These are phyloP conservation scores for Gymnopithys bicolor DNA, from an alignment of 2,797 vertebrate species.

Conservation along the genomic window DNA sequence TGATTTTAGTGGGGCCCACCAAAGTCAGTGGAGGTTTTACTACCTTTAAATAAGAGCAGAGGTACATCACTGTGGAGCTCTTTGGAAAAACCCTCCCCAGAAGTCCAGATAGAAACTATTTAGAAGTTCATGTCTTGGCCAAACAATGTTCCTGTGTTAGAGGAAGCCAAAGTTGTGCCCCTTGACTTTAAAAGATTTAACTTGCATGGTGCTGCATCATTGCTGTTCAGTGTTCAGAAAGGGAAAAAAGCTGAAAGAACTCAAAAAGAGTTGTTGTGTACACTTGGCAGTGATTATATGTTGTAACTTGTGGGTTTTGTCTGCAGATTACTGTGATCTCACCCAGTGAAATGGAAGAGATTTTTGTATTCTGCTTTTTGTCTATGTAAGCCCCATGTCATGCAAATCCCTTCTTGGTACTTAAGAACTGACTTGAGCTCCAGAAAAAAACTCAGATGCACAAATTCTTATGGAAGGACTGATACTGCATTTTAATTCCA, in stretches of 20 bases:
- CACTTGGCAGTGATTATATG: slow-evolving; percentile 20
- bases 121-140: not conserved
- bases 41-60: not conserved
- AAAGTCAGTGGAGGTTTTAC: not conserved
- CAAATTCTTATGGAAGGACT: not conserved
- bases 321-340: slow-evolving; percentile 68
- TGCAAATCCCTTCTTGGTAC: slow-evolving; percentile 13
- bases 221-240: not conserved
- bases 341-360: slow-evolving; percentile 58
- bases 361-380: slow-evolving; percentile 63
- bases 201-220: not conserved
- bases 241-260: not conserved
- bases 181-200: not conserved
- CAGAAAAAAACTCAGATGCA: not conserved
- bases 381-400: slow-evolving; percentile 36
- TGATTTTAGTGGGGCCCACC: not conserved
- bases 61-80: not conserved
- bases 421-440: not conserved
- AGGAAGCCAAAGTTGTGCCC: not conserved
- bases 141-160: not conserved
- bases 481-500: not conserved
- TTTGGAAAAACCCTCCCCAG: not conserved
- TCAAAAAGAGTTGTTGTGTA: slow-evolving; percentile 46
- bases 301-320: slow-evolving; percentile 57
- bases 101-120: not conserved